Base-by-base conservation (phyloP, 2,113 vertebrate species). In the Todiramphus saurophagus region DNA sequence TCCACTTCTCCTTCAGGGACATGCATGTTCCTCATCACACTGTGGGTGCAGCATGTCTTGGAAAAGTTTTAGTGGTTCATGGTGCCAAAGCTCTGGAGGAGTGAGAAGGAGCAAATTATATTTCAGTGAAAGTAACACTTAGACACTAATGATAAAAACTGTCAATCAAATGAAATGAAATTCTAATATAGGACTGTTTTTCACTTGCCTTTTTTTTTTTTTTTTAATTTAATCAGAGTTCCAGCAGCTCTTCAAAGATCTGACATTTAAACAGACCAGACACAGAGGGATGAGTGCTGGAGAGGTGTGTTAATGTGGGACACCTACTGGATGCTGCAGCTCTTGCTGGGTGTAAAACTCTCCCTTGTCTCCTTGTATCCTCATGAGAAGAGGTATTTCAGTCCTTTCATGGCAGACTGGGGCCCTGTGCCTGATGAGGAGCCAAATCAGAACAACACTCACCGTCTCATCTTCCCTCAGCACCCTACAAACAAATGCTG, bases 281-380 rank as follows among this genome's bases (percentile, higher is more conserved):
- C 7, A 77, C 67, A 60, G 16, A 67, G 5, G 20, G 31, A 5
- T 1, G 1, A 21, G 17, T 68, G 27, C 48, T 56, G 25, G 13
- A 82, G 43, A 16, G 13, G 17, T 30, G 20, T 31, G 60, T 53
- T 74, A 55, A 78, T 56, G 17, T 16, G 37, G 25, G 11, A 28
- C 18, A 41, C 21, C 9, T 18, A 48, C 16, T 0, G 0, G 53
- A 48, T 77, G 48, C n/a, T 0, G 0, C 37, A 82, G 15, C 3
- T 2, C 25, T 80, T 41, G 11, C 51, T 30, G 23, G 11, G 33
- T 9, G 3, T 68, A 85, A 76, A 68, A 16, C 31, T 64, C 75
- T 74, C 37, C 15, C 24, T 58, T 70, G 5, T 17, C 66, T n/a
- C 37, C 15, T 20, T 55, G 8, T 35, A 46, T 35, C 30, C 16